These are phyloP conservation scores for Cotesia glomerata DNA, from an alignment of 1,140 invertebrate genomes.

Conservation along the genomic window DNA sequence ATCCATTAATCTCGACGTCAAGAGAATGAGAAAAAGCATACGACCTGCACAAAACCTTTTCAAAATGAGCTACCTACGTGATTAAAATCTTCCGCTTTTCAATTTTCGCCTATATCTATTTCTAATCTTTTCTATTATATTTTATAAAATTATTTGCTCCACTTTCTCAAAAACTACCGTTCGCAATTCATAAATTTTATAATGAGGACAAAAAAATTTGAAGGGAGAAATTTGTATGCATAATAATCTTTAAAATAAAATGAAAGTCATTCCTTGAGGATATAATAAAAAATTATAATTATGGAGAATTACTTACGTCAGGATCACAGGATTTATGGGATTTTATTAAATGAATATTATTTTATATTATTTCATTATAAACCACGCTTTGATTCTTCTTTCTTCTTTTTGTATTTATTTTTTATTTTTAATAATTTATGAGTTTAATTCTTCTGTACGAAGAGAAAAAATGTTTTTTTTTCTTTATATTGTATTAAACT, in stretches of 20 bases:
- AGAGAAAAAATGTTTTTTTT: neutral
- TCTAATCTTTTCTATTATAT: no score
- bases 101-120: neutral
- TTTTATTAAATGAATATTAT: neutral
- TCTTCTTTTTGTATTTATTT: neutral
- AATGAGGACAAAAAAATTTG: no score
- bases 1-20: slow-evolving; percentile 33
- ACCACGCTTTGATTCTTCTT: neutral
- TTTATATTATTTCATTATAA: neutral
- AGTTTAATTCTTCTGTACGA: no score
- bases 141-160: no score
- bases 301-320: neutral
- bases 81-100: slow-evolving; percentile 31
- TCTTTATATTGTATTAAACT: neutral
- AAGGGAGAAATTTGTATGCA: no score
- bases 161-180: no score
- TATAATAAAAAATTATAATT: no score
- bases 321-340: neutral
- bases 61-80: slow-evolving; percentile 7
- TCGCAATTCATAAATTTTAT: no score
- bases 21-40: neutral
- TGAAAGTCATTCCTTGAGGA: no score
- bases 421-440: neutral
- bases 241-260: no score
- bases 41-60: slow-evolving; percentile 6